phyloP scores from a whole-genome alignment of 1,140 invertebrate genomes.

The Dendroctonus valens region DNA sequence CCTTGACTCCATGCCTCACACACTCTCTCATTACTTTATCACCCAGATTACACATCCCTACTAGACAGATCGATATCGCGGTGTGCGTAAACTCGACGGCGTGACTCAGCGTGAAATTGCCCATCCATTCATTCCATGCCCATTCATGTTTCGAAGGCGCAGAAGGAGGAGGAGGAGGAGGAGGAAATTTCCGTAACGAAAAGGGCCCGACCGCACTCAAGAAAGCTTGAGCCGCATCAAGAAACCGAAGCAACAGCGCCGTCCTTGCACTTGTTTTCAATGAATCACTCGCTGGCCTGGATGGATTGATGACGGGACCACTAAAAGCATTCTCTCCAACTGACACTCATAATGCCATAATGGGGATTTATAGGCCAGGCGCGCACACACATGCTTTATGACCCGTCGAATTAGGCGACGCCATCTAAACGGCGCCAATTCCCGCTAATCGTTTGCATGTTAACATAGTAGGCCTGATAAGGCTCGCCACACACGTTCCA shows the following conservation, averaged over 20 bases:
- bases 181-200: too few species aligned
- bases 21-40: neutral
- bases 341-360: neutral
- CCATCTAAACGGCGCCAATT: conserved; percentile 1
- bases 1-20: neutral
- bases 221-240: conserved; percentile 2
- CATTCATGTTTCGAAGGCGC: neutral
- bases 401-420: neutral
- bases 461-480: conserved; percentile 1
- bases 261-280: conserved; percentile 3
- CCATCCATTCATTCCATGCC: conserved; percentile 8
- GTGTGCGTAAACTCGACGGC: conserved; percentile 12
- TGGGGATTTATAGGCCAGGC: conserved; percentile 6
- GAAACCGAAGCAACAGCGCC: too few species aligned
- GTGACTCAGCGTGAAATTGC: conserved; percentile 9
- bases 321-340: conserved; percentile 10
- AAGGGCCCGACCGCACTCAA: neutral
- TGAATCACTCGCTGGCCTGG: conserved; percentile 5
- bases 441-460: neutral
- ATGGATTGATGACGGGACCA: conserved; percentile 1
- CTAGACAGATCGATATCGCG: conserved; percentile 9
- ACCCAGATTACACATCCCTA: conserved; percentile 10
- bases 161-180: too few species aligned
- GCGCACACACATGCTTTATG: conserved; percentile 1
- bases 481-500: neutral